phyloP scores from a whole-genome alignment of 2,888 invertebrate species.

The Lasioglossum leucozonium region DNA sequence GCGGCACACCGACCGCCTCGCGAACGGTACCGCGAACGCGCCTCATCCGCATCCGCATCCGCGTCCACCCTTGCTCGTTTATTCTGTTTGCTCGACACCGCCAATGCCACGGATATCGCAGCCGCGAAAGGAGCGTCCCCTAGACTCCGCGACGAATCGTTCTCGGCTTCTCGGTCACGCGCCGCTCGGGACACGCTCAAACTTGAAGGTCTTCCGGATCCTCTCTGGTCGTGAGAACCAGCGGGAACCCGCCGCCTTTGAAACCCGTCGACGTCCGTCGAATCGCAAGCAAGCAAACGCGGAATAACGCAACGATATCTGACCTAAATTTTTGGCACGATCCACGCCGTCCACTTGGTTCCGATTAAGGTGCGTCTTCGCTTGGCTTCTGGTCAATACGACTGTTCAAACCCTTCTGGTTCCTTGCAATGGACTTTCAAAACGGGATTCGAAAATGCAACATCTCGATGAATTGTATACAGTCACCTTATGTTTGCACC shows the following conservation, averaged over 20 bases:
- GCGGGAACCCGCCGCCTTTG: background rate
- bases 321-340: background rate
- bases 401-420: too few relatives aligned
- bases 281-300: background rate
- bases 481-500: too few relatives aligned
- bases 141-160: background rate
- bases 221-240: background rate
- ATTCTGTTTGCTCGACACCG: background rate
- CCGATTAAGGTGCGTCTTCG: too few relatives aligned
- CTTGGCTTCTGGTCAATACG: too few relatives aligned
- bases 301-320: background rate
- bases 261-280: background rate
- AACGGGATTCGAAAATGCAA: too few relatives aligned
- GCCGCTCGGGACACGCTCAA: background rate
- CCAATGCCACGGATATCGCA: background rate
- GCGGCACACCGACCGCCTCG: background rate
- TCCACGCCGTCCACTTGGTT: background rate
- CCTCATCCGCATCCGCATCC: background rate
- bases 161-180: background rate
- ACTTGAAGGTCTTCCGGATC: background rate
- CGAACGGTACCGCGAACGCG: background rate
- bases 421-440: too few relatives aligned
- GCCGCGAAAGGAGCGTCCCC: background rate
- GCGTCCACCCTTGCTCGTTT: background rate
- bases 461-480: too few relatives aligned